Evolutionary conservation across 2,113 vertebrate genomes (phyloP).

Genomic region (Notarius lentiginosus): DNA sequence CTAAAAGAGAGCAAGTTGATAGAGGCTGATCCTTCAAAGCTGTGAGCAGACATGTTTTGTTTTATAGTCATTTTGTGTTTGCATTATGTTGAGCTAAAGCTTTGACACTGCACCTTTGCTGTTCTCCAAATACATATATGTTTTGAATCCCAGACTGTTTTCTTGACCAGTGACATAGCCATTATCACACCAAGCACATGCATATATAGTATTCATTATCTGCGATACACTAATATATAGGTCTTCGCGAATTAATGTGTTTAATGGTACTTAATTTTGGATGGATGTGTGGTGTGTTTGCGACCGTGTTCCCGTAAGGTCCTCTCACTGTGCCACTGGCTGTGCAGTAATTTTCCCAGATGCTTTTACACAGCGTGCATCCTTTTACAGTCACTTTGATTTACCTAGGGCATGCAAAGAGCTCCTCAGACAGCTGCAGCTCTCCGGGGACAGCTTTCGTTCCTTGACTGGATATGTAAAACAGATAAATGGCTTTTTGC

Average conservation of each 20-base stretch:
- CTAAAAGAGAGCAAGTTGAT: neutral
- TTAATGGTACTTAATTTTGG: conserved; percentile 27
- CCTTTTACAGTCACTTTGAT: conserved; percentile 73
- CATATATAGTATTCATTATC: neutral
- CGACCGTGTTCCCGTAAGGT: conserved; percentile 32
- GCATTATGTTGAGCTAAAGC: neutral
- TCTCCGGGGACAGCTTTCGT: conserved; percentile 59
- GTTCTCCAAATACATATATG: neutral
- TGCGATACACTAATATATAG: neutral
- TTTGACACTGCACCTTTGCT: neutral
- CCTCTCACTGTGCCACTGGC: conserved; percentile 30
- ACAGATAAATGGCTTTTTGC: conserved; percentile 71
- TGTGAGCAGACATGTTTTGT: neutral
- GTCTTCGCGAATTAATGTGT: conserved; percentile 4
- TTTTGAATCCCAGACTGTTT: neutral
- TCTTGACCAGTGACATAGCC: neutral
- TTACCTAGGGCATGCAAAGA: conserved; percentile 66
- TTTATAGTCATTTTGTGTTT: neutral
- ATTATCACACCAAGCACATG: neutral
- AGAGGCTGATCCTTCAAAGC: neutral
- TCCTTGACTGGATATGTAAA: conserved; percentile 68
- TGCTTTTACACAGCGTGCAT: conserved; percentile 67
- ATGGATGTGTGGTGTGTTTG: conserved; percentile 29
- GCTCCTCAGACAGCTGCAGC: conserved; percentile 61
- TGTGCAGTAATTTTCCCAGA: conserved; percentile 64